Conservation (phyloP, 2,113 vertebrate genomes). For the Elephantulus edwardii region DNA sequence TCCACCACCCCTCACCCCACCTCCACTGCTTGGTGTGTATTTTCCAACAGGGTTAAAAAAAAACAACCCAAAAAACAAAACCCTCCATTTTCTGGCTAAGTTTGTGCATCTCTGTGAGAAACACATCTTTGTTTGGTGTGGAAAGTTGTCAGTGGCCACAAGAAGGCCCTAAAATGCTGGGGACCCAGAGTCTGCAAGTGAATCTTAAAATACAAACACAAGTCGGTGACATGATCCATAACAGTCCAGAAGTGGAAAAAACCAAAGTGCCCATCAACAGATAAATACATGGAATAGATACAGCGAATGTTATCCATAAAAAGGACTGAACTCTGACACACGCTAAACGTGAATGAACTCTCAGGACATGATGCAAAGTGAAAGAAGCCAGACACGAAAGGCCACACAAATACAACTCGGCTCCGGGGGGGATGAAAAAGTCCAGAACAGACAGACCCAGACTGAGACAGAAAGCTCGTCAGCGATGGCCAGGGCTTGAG, state of each 20-base stretch:
- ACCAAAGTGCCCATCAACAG: accelerated
- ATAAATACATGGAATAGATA: accelerated
- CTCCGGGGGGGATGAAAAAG: accelerated
- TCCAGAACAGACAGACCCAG: accelerated
- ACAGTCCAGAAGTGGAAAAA: accelerated
- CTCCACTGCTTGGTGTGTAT: too few species aligned
- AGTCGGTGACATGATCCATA: background rate
- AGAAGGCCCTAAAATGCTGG: background rate
- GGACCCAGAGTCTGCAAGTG: background rate
- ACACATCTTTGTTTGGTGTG: background rate
- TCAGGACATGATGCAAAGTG: accelerated
- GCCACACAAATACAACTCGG: accelerated
- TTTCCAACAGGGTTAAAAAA: background rate
- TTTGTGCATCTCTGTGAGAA: accelerated
- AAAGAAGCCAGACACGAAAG: background rate
- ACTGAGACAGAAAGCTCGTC: background rate
- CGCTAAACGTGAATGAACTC: accelerated
- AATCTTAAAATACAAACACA: background rate
- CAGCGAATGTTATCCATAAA: accelerated
- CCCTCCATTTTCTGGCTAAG: background rate
- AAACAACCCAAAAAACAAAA: too few species aligned
- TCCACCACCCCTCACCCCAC: background rate
- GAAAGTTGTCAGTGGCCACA: accelerated
- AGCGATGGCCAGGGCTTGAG: background rate
- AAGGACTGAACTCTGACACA: accelerated